phyloP scores from a whole-genome alignment of 2,113 vertebrate genomes.

The Actinemys pallida region DNA sequence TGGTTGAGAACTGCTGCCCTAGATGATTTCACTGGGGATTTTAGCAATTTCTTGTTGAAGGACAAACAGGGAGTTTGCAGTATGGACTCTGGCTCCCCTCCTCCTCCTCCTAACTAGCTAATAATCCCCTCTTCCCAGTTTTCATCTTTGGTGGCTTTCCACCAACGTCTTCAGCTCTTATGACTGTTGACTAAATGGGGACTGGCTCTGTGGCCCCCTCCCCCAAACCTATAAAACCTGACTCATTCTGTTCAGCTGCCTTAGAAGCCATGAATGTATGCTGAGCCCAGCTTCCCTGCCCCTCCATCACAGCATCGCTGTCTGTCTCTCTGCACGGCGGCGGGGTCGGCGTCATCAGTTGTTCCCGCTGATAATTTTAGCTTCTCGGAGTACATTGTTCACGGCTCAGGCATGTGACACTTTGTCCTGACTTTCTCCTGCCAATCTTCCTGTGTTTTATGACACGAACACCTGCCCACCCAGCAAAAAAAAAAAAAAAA shows the following conservation, averaged over 20 bases:
- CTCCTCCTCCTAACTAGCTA: background rate
- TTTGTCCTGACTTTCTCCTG: background rate
- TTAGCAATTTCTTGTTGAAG: background rate
- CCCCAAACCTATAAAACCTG: background rate
- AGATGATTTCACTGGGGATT: background rate
- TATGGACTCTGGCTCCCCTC: background rate
- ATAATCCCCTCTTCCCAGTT: background rate
- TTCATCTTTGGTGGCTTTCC: background rate
- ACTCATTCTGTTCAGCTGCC: background rate
- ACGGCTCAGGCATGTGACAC: background rate
- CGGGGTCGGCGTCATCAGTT: background rate
- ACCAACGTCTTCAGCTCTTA: background rate
- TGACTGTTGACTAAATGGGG: background rate
- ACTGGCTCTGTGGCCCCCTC: background rate
- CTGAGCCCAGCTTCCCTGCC: background rate
- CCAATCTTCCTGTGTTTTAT: background rate
- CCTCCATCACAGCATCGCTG: too few relatives aligned
- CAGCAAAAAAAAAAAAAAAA: background rate
- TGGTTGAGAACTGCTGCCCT: too few relatives aligned
- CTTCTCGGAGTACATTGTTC: background rate
- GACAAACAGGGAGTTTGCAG: background rate
- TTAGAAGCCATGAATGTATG: background rate
- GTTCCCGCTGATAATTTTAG: background rate
- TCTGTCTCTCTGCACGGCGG: background rate
- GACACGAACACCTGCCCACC: background rate